Conservation (phyloP, 2,113 vertebrate genomes). For the mouse (Mus musculus) region GRCm39 chr8:116176001-116176500, state of each 20-base stretch:
- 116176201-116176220: background rate
- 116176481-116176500: background rate
- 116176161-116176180: background rate
- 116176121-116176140: background rate
- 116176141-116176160: background rate
- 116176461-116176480: background rate
- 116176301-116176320: fast-evolving
- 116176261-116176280: background rate
- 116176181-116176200: background rate
- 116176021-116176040: background rate
- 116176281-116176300: fast-evolving
- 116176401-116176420: fast-evolving
- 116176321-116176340: fast-evolving
- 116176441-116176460: background rate
- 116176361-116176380: background rate
- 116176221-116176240: background rate
- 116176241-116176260: background rate
- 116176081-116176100: background rate
- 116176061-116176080: background rate
- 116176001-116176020: background rate
- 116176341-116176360: fast-evolving
- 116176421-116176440: background rate
- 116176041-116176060: background rate
- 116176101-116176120: background rate
- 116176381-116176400: fast-evolving